Conservation (phyloP, 2,888 invertebrate species). For the Bhutanitis thaidina region DNA sequence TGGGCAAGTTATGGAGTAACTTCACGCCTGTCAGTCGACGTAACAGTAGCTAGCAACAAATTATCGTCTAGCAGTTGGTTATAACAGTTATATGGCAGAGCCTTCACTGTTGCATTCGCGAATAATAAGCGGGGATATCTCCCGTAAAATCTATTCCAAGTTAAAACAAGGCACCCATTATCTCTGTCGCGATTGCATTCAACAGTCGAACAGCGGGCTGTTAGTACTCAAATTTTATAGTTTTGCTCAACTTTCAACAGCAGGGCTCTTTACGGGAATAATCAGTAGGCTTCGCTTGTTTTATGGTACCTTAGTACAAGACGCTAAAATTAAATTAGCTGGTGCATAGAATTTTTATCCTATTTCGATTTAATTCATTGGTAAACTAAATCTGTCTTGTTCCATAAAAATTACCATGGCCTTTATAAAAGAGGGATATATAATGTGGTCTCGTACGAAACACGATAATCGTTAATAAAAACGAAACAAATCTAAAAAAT, state of each 20-base stretch:
- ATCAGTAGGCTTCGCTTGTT: slow-evolving; percentile 6
- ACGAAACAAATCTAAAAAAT: too few relatives aligned
- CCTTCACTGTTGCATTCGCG: not conserved
- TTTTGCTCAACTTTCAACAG: not conserved
- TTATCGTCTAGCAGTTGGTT: not conserved
- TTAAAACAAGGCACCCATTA: slow-evolving; percentile 7
- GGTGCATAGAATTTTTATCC: too few relatives aligned
- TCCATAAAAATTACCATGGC: too few relatives aligned
- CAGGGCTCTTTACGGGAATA: slow-evolving; percentile 7
- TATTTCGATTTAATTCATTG: too few relatives aligned
- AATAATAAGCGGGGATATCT: slow-evolving; percentile 11
- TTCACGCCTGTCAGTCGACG: slow-evolving; percentile 1
- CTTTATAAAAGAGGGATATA: too few relatives aligned
- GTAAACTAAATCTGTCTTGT: too few relatives aligned
- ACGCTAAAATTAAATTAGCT: not conserved
- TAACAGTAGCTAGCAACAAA: slow-evolving; percentile 11
- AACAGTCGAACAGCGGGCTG: slow-evolving; percentile 1
- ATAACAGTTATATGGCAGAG: not conserved
- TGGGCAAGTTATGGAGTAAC: not conserved
- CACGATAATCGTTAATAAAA: too few relatives aligned
- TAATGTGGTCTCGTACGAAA: too few relatives aligned
- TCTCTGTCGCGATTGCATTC: slow-evolving; percentile 8
- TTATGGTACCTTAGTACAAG: slow-evolving; percentile 3
- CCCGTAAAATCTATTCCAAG: slow-evolving; percentile 8
- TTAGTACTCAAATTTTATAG: slow-evolving; percentile 14